These are phyloP conservation scores for Phoenoteleia sp. DNA, from an alignment of 2,888 invertebrate genomes.

Conservation along the genomic window DNA sequence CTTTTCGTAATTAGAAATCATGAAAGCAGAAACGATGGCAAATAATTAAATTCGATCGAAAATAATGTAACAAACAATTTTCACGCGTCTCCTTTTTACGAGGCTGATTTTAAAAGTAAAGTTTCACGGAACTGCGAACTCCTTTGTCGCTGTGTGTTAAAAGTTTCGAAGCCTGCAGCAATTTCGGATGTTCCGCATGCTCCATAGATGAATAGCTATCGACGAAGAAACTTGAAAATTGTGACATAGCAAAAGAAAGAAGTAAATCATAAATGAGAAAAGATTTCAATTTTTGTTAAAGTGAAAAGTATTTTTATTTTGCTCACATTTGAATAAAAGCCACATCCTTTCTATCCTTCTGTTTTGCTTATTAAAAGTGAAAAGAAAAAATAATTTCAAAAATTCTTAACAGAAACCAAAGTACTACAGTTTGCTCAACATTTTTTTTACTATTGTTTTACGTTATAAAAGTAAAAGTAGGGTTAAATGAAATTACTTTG, in stretches of 20 bases:
- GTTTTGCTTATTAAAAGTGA: neutral
- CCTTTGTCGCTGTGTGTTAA: conserved; percentile 38
- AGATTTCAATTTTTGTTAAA: conserved; percentile 28
- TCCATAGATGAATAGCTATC: conserved; percentile 37
- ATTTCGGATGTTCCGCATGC: conserved; percentile 45
- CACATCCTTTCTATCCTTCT: neutral
- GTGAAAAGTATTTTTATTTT: neutral
- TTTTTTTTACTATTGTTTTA: no score
- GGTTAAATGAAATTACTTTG: no score
- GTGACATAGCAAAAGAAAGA: conserved; percentile 27
- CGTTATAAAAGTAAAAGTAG: no score
- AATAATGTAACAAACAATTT: conserved; percentile 4
- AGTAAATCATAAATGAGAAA: conserved; percentile 48
- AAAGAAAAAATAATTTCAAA: neutral
- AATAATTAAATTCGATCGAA: neutral
- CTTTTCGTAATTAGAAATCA: neutral
- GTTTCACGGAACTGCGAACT: conserved; percentile 4
- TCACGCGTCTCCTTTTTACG: neutral
- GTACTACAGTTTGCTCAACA: no score
- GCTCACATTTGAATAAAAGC: no score
- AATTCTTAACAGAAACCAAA: no score
- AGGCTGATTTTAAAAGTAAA: conserved; percentile 37
- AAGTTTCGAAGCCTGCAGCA: conserved; percentile 57
- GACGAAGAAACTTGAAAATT: conserved; percentile 47
- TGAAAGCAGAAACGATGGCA: neutral